Evolutionary conservation across 2,113 vertebrate genomes (phyloP).

Genomic region (Odontophorus gujanensis): DNA sequence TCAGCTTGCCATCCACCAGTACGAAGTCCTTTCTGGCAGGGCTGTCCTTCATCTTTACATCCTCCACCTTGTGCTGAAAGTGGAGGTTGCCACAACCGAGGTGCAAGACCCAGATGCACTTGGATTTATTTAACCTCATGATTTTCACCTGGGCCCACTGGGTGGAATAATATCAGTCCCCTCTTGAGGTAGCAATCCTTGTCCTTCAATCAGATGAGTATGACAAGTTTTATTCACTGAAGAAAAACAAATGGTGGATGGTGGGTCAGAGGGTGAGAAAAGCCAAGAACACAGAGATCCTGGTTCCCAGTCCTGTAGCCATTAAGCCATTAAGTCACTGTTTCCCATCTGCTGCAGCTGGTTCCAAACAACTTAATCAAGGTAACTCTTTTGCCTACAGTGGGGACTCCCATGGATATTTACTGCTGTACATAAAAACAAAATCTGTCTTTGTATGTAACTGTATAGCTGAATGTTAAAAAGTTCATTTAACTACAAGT

Average conservation of each 20-base stretch:
- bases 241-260: neutral
- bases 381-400: neutral
- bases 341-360: neutral
- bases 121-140: no score
- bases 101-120: no score
- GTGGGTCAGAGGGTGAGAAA: neutral
- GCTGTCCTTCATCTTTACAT: no score
- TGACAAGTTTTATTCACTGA: neutral
- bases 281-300: neutral
- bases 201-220: neutral
- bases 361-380: neutral
- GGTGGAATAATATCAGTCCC: neutral
- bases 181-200: neutral
- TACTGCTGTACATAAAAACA: neutral
- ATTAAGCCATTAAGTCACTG: neutral
- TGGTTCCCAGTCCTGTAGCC: neutral
- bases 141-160: no score
- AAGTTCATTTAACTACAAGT: no score
- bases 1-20: no score
- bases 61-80: no score
- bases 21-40: no score
- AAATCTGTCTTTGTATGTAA: neutral
- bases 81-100: no score
- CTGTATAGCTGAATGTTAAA: accelerated
- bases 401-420: neutral